phyloP scores from a whole-genome alignment of 2,113 vertebrate species.

The Acanthisitta chloris region DNA sequence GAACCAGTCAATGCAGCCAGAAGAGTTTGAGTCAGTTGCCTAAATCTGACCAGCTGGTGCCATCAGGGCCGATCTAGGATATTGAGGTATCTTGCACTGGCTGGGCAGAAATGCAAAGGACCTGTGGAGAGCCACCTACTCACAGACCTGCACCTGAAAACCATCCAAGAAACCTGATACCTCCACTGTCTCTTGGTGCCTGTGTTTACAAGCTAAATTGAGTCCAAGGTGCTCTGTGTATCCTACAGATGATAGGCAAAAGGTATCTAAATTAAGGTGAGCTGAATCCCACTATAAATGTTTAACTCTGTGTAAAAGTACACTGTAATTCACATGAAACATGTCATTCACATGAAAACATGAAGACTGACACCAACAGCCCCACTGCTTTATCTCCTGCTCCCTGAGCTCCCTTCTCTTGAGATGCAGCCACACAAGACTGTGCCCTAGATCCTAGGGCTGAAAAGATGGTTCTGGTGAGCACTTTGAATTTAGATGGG shows the following conservation, averaged over 20 bases:
- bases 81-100: not conserved
- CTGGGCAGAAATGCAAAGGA: accelerated
- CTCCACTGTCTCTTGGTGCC: not conserved
- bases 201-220: not conserved
- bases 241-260: not conserved
- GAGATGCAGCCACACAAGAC: not conserved
- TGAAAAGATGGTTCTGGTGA: not conserved
- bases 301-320: not conserved
- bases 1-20: not conserved
- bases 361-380: not conserved
- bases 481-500: not conserved
- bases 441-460: not conserved
- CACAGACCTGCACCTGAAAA: not conserved
- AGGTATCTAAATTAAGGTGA: not conserved
- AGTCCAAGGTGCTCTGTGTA: not conserved
- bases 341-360: not conserved
- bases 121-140: not conserved
- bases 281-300: not conserved
- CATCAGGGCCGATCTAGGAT: not conserved
- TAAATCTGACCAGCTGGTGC: not conserved
- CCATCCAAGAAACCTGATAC: not conserved
- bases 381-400: not conserved
- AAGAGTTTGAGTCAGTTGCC: not conserved
- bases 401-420: not conserved
- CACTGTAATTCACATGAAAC: not conserved